These are phyloP conservation scores for Heteromyza rotundicornis DNA, from an alignment of 2,888 invertebrate species.

Conservation along the genomic window DNA sequence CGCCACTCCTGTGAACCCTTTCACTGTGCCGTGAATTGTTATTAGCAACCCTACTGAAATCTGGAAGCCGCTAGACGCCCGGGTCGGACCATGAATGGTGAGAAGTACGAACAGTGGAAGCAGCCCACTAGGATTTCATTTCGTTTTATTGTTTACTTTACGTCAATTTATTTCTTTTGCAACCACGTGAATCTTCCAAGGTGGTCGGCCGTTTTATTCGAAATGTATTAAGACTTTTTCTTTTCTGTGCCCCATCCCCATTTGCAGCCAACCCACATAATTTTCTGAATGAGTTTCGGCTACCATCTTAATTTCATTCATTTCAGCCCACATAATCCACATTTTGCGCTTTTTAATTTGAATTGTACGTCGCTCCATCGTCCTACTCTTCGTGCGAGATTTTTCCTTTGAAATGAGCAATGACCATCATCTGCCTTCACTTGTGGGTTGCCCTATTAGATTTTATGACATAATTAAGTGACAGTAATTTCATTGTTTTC, in stretches of 20 bases:
- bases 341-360: slow-evolving; percentile 55
- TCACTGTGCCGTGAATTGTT: neutral
- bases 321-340: slow-evolving; percentile 51
- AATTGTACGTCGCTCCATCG: slow-evolving; percentile 25
- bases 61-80: too few species aligned
- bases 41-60: neutral
- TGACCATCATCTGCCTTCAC: neutral
- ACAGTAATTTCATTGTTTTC: slow-evolving; percentile 21
- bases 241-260: too few species aligned
- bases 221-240: too few species aligned
- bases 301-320: slow-evolving; percentile 48
- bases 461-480: slow-evolving; percentile 23
- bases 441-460: neutral
- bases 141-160: too few species aligned
- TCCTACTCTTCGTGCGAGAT: neutral
- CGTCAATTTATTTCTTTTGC: too few species aligned
- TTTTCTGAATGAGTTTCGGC: neutral
- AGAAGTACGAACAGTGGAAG: too few species aligned
- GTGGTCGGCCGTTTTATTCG: too few species aligned
- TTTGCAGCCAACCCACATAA: too few species aligned
- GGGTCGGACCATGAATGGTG: too few species aligned
- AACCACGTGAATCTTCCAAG: too few species aligned
- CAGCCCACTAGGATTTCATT: too few species aligned
- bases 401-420: neutral
- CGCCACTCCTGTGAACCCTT: neutral